Percentiles rank a stretch among this genome's conserved stretches.
These are phyloP conservation scores for Laterallus jamaicensis DNA, from an alignment of 2,113 vertebrate genomes.

Conservation along the genomic window DNA sequence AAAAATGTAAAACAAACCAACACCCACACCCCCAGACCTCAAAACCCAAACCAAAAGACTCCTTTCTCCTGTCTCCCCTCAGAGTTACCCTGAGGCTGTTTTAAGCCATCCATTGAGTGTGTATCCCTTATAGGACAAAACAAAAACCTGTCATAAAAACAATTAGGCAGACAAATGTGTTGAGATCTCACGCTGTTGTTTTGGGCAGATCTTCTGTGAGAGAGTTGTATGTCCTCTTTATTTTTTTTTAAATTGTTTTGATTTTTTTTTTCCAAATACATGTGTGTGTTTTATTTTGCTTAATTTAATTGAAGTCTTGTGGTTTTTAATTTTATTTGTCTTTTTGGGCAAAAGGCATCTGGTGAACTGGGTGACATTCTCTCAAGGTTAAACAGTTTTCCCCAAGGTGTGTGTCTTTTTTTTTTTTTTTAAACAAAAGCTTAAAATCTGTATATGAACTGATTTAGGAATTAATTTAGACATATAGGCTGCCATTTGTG, in stretches of 20 bases:
- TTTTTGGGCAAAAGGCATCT: constrained; percentile 45
- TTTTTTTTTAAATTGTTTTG: constrained; percentile 20
- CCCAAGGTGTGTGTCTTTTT: constrained; percentile 21
- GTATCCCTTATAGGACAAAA: constrained; percentile 34
- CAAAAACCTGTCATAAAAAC: constrained; percentile 3
- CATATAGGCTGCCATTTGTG: constrained; percentile 75
- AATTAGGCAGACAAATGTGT: constrained; percentile 40
- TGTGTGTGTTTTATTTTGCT: constrained; percentile 56
- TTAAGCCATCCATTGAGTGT: constrained; percentile 16
- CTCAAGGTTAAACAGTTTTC: constrained; percentile 56
- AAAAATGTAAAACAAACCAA: neutral
- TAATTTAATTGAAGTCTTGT: constrained; percentile 70
- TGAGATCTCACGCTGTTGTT: constrained; percentile 51
- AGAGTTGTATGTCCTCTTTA: constrained; percentile 28
- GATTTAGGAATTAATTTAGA: constrained; percentile 81
- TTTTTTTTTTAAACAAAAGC: constrained; percentile 70
- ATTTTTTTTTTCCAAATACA: neutral
- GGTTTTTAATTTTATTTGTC: constrained; percentile 48
- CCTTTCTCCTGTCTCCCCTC: neutral
- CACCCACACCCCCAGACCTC: neutral
- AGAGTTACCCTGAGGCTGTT: neutral
- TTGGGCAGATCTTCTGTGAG: constrained; percentile 58
- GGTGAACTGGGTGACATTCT: constrained; percentile 37
- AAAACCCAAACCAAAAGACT: neutral
- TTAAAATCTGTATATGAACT: constrained; percentile 76